Conservation (phyloP, 2,113 vertebrate species). For the Salvelinus alpinus region DNA sequence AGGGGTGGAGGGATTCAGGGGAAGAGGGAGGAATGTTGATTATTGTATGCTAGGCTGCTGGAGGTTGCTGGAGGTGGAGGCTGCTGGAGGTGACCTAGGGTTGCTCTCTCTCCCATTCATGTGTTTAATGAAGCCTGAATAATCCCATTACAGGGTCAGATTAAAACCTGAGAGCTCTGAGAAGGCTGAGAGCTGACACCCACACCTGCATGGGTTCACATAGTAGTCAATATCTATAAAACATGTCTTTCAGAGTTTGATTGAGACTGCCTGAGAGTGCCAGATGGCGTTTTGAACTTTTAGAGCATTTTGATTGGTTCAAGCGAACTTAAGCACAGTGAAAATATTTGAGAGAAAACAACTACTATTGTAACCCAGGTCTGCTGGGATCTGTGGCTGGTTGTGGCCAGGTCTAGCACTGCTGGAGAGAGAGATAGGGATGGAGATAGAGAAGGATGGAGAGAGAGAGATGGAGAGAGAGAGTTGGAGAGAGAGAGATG, state of each 20-base stretch:
- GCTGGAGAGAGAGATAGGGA: neutral
- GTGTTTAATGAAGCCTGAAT: conserved; percentile 75
- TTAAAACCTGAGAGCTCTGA: conserved; percentile 50
- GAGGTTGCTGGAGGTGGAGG: conserved; percentile 29
- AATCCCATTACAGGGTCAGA: conserved; percentile 76
- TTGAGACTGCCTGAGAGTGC: no score
- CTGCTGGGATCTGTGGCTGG: no score
- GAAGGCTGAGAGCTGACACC: no score
- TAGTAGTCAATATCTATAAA: no score
- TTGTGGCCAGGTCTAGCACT: no score
- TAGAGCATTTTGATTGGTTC: neutral
- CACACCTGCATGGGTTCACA: no score
- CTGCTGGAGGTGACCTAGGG: conserved; percentile 59
- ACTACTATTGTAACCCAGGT: neutral
- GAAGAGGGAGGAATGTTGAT: no score
- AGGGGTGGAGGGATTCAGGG: no score
- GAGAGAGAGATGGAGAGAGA: no score
- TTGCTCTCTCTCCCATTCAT: conserved; percentile 62
- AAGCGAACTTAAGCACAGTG: neutral
- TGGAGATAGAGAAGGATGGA: fast-evolving
- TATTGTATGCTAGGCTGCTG: neutral
- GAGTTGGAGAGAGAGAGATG: no score
- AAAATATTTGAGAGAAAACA: neutral
- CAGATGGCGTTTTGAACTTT: neutral
- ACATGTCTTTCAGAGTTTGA: no score